Evolutionary conservation across 2,888 invertebrate species (phyloP), one percentile per base, ranked within the genome.

Genomic region (Amphipyra berbera): DNA sequence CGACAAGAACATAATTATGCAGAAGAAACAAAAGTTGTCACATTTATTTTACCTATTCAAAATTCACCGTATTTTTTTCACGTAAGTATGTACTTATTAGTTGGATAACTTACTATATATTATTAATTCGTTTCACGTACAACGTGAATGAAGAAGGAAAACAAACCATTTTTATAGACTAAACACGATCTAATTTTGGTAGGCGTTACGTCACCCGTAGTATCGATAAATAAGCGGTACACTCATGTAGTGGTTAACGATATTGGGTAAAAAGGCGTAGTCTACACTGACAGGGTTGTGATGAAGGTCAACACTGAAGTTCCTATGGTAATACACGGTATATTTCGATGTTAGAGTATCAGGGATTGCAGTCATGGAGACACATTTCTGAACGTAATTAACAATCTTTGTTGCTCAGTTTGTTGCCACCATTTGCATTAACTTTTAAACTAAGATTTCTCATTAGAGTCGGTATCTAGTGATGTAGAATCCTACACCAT

Each of bases 101-200:
- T 12, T 4, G 7, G 35, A 46, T 60, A 63, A 62, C 46, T 49
- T 56, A 56, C 57, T 40, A 47, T 48, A 47, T 48, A 59, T 14
- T 42, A 42, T 46, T 58, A 63, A 45, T 68, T 63, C 37, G 30
- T 9, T 48, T 15, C 41, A 38, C 44, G 60, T 42, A 47, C 42
- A 69, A 63, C 57, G 57, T 54, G 54, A 68, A 66, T 68, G 59
- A 64, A 69, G 52, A 69, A 57, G 61, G 61, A 75, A 78, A 82
- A 78, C 62, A 72, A 76, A 67, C 58, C 49, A 55, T 79, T 65
- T 77, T 71, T 69, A 74, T 69, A 79, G 75, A 80, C 75, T 74
- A 78, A 78, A 79, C 79, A 80, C 57, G 65, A 50, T 82, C 74
- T 79, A 79, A 73, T 75, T 82, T 80, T 66, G 61, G 55, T 50